A percentile compares a stretch with the other conserved stretches of the same genome.
Conservation (phyloP, 53 echinoderm and acorn worm species). For the Patiria pectinifera region DNA sequence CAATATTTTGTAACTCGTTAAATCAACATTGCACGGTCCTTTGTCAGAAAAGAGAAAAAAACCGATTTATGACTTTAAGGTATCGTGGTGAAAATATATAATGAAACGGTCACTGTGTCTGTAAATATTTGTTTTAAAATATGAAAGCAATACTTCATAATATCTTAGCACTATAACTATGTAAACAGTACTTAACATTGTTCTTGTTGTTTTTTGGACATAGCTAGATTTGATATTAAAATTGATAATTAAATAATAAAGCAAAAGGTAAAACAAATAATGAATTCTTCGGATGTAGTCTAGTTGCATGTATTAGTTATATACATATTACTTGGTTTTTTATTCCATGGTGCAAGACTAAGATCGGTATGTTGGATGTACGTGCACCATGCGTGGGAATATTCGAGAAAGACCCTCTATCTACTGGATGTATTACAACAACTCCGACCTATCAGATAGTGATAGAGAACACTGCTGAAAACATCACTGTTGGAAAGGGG, state of each 20-base stretch:
- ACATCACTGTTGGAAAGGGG: no score
- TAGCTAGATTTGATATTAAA: constrained; percentile 60
- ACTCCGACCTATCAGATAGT: no score
- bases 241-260: background rate
- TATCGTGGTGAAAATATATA: constrained; percentile 27
- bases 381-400: no score
- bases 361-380: no score
- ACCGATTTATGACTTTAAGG: background rate
- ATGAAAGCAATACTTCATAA: constrained; percentile 57
- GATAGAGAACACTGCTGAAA: no score
- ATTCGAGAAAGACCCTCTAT: no score
- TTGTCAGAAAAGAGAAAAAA: background rate
- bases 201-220: constrained; percentile 27
- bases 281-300: background rate
- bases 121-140: constrained; percentile 58
- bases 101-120: constrained; percentile 38
- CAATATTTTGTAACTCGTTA: background rate
- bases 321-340: background rate
- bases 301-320: background rate
- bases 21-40: background rate
- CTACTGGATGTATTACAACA: no score
- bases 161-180: constrained; percentile 42
- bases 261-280: background rate
- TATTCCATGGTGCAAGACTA: no score
- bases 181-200: constrained; percentile 57